A percentile compares a stretch with the other conserved stretches of the same genome.
These are phyloP conservation scores for Lumbricus terrestris DNA, from an alignment of 2,888 invertebrate species.

Conservation along the genomic window DNA sequence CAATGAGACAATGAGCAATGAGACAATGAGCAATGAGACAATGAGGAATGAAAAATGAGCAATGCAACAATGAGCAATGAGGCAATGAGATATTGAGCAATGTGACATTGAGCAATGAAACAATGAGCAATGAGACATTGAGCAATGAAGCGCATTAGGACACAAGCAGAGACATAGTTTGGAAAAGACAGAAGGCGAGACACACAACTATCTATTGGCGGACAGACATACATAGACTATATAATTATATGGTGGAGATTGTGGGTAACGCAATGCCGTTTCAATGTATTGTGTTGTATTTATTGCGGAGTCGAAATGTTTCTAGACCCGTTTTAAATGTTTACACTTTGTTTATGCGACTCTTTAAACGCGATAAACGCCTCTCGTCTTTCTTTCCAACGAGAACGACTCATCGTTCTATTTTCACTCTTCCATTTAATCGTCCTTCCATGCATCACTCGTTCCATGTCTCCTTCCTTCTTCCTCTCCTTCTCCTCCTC, in stretches of 20 bases:
- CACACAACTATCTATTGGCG: too few relatives aligned
- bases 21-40: too few relatives aligned
- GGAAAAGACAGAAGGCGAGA: neutral
- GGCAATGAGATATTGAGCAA: too few relatives aligned
- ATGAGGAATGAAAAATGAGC: too few relatives aligned
- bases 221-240: too few relatives aligned
- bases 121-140: too few relatives aligned
- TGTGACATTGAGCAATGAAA: too few relatives aligned
- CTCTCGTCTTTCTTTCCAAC: neutral
- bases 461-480: neutral
- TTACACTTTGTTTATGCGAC: neutral
- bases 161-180: neutral
- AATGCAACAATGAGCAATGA: too few relatives aligned
- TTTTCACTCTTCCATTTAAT: neutral
- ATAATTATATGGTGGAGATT: neutral
- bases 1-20: too few relatives aligned
- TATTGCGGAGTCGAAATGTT: neutral
- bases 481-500: too few relatives aligned
- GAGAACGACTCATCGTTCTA: neutral
- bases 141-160: too few relatives aligned
- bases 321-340: neutral
- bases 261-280: neutral
- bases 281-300: neutral
- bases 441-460: neutral
- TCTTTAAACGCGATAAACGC: neutral